These are phyloP conservation scores for Trachelipus rathkii DNA, from an alignment of 1,140 invertebrate species.

Conservation along the genomic window DNA sequence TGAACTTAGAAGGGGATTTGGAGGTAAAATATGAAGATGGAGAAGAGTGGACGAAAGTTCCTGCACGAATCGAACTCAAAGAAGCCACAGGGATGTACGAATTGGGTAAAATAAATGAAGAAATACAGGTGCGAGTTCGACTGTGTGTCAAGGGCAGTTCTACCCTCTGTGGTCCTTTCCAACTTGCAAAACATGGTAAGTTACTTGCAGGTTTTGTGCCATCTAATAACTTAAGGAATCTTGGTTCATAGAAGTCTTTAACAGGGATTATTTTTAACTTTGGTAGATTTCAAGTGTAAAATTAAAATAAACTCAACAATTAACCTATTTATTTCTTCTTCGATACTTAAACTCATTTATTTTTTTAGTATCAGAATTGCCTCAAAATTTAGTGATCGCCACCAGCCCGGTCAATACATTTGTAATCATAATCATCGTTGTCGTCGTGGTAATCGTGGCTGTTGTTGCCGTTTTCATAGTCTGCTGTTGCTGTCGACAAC, in stretches of 20 bases:
- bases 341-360: conserved; percentile 52
- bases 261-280: no score
- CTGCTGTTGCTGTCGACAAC: conserved; percentile 78
- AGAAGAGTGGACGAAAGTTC: conserved; percentile 38
- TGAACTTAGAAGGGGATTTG: conserved; percentile 58
- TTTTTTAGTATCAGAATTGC: conserved; percentile 36
- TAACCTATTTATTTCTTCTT: not conserved
- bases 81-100: not conserved
- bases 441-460: conserved; percentile 71
- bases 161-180: conserved; percentile 75
- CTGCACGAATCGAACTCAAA: not conserved
- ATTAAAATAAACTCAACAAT: no score
- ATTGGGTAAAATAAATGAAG: conserved; percentile 16
- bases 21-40: conserved; percentile 34
- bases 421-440: conserved; percentile 62
- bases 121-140: conserved; percentile 63
- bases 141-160: conserved; percentile 70
- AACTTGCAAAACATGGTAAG: conserved; percentile 59
- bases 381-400: not conserved
- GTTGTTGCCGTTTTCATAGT: conserved; percentile 71
- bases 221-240: no score
- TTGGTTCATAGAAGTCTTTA: no score
- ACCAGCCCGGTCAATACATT: not conserved
- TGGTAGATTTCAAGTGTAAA: no score
- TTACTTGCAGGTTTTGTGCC: not conserved